Conservation (phyloP, 1,140 invertebrate genomes). For the Apocrypta bakeri region DNA sequence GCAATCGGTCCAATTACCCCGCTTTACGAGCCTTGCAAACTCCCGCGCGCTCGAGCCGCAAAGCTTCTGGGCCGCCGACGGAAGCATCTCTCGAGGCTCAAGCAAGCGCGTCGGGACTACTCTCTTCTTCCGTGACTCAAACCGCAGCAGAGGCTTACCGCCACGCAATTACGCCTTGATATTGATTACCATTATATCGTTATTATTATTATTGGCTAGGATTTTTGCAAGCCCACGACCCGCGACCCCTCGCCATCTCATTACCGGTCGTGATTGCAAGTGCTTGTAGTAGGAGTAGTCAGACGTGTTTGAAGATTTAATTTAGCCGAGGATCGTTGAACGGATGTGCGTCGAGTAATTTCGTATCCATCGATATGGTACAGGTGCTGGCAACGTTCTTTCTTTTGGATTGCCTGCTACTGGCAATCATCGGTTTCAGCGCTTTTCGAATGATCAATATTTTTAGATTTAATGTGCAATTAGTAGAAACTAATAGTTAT, state of each 20-base stretch:
- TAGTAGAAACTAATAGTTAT: no score
- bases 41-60: neutral
- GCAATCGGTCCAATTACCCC: conserved; percentile 32
- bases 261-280: neutral
- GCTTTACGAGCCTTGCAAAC: conserved; percentile 27
- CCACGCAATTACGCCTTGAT: conserved; percentile 67
- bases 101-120: conserved; percentile 6
- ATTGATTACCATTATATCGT: conserved; percentile 37
- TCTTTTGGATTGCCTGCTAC: neutral
- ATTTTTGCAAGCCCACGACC: neutral
- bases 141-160: conserved; percentile 71
- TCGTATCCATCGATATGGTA: neutral
- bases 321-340: neutral
- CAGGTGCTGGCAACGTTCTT: neutral
- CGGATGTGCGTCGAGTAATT: neutral
- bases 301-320: neutral
- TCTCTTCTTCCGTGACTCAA: conserved; percentile 52
- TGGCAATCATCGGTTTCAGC: neutral
- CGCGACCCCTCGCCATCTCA: neutral
- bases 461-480: no score
- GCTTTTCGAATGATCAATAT: neutral
- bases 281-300: neutral
- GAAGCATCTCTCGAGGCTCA: neutral
- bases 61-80: conserved; percentile 33
- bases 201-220: conserved; percentile 42